Percentiles rank a stretch among this genome's conserved stretches.
These are phyloP conservation scores for Rhea pennata DNA, from an alignment of 2,113 vertebrate species.

Conservation along the genomic window DNA sequence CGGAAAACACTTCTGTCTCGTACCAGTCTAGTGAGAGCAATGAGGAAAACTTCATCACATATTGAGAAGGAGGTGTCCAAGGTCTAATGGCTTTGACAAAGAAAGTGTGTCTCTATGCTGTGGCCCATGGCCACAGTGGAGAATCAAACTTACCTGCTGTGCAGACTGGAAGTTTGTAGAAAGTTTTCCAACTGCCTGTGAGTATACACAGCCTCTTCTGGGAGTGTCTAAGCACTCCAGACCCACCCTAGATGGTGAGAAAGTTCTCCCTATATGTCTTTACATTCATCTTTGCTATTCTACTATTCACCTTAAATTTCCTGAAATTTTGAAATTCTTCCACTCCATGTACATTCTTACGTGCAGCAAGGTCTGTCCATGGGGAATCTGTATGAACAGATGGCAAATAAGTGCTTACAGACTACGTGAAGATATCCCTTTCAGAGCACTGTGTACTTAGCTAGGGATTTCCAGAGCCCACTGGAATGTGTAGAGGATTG, in stretches of 20 bases:
- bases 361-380: background rate
- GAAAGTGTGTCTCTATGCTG: no score
- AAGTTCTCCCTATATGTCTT: rapidly evolving
- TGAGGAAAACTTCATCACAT: no score
- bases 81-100: no score
- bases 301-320: background rate
- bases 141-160: background rate
- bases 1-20: no score
- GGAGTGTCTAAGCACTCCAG: rapidly evolving
- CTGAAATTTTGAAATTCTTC: background rate
- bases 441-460: background rate
- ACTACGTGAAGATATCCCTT: background rate
- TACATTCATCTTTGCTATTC: background rate
- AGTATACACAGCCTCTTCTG: background rate
- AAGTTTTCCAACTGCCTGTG: background rate
- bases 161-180: background rate
- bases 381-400: background rate
- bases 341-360: rapidly evolving
- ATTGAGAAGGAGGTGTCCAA: no score
- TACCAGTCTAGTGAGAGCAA: no score
- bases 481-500: background rate
- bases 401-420: background rate
- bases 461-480: background rate
- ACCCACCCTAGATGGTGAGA: background rate
- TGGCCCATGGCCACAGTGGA: no score